phyloP scores from a whole-genome alignment of 1,140 invertebrate genomes.

The Zaprionus africanus region DNA sequence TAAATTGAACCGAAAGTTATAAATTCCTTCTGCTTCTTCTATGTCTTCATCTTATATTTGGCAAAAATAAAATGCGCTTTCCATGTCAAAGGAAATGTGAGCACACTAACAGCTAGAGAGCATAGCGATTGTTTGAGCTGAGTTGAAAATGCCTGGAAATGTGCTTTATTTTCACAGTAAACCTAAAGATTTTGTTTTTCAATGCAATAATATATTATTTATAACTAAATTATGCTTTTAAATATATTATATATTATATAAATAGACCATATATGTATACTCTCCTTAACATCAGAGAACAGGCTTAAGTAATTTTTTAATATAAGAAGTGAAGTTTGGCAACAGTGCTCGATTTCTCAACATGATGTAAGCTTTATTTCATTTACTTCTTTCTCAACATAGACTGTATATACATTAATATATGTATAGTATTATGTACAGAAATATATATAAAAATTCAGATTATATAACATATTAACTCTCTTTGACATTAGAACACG shows the following conservation, averaged over 20 bases:
- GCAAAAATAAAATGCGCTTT: slow-evolving; percentile 6
- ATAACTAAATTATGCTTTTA: not conserved
- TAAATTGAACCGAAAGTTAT: slow-evolving; percentile 37
- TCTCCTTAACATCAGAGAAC: too few species aligned
- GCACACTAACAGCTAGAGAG: not conserved
- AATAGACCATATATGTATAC: too few species aligned
- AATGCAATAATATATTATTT: too few species aligned
- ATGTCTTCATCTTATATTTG: not conserved
- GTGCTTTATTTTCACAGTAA: too few species aligned
- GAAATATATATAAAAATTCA: too few species aligned
- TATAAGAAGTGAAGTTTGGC: not conserved
- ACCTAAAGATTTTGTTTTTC: too few species aligned
- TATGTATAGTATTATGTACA: too few species aligned
- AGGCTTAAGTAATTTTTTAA: too few species aligned
- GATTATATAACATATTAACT: too few species aligned
- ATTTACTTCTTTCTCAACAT: too few species aligned
- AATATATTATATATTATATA: not conserved
- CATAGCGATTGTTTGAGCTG: not conserved
- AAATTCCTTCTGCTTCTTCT: slow-evolving; percentile 9
- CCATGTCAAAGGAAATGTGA: not conserved
- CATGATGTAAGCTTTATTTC: not conserved
- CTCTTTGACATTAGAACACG: too few species aligned
- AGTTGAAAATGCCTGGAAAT: not conserved
- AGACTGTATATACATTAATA: too few species aligned
- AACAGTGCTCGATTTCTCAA: not conserved